phyloP scores from a whole-genome alignment of 2,797 vertebrate species.

The Monodelphis domestica region DNA sequence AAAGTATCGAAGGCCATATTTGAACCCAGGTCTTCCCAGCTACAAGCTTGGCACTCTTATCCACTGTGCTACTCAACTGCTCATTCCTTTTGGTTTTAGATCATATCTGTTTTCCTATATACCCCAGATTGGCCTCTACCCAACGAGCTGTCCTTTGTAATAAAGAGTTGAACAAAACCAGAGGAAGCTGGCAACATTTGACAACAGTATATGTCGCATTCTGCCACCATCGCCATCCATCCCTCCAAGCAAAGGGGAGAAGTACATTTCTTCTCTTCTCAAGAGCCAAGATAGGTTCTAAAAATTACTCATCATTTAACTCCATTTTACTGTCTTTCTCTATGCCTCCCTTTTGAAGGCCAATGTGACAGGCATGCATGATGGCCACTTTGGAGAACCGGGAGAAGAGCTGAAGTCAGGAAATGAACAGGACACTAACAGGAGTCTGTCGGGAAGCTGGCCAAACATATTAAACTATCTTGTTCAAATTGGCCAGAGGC shows the following conservation, averaged over 20 bases:
- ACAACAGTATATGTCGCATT: neutral
- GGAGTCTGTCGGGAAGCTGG: neutral
- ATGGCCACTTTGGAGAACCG: neutral
- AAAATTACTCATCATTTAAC: neutral
- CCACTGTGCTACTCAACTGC: too few species aligned
- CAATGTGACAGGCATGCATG: neutral
- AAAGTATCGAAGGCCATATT: too few species aligned
- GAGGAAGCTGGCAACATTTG: neutral
- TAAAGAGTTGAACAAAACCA: neutral
- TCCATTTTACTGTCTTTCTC: neutral
- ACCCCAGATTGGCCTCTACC: neutral
- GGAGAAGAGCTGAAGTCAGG: neutral
- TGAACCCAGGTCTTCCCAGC: too few species aligned
- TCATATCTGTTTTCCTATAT: neutral
- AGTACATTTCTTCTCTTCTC: neutral
- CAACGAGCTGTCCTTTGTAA: neutral
- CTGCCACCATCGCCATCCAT: neutral
- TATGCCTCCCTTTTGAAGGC: conserved; percentile 3
- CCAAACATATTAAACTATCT: neutral
- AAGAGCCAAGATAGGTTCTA: neutral
- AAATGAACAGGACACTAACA: neutral
- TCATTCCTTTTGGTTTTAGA: neutral
- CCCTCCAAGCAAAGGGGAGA: neutral
- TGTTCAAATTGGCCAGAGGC: neutral
- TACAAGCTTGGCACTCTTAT: too few species aligned